These are phyloP conservation scores for Lethrus apterus DNA, from an alignment of 1,140 invertebrate species.

Conservation along the genomic window DNA sequence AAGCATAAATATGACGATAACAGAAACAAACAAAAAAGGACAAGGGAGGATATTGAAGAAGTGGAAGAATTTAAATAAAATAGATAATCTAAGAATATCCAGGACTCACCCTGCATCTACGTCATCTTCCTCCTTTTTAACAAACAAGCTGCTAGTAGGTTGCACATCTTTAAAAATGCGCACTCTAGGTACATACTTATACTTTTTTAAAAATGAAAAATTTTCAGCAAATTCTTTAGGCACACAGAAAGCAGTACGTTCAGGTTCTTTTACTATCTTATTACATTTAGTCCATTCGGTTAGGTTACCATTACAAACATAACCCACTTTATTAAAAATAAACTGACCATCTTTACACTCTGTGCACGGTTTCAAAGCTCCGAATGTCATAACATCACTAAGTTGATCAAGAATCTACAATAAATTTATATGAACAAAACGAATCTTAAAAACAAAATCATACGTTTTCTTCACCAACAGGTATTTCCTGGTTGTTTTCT, in stretches of 20 bases:
- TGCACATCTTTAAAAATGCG: slow-evolving; percentile 54
- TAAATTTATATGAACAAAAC: slow-evolving; percentile 14
- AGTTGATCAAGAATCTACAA: slow-evolving; percentile 68
- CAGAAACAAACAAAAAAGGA: too few relatives aligned
- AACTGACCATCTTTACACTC: slow-evolving; percentile 74
- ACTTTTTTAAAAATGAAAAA: slow-evolving; percentile 56
- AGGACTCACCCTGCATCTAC: slow-evolving; percentile 24
- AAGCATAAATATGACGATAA: too few relatives aligned
- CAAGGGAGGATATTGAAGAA: too few relatives aligned
- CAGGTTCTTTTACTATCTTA: slow-evolving; percentile 63
- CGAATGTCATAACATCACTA: slow-evolving; percentile 83
- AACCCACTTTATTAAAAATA: slow-evolving; percentile 64
- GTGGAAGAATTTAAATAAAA: too few relatives aligned
- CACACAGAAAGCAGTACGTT: slow-evolving; percentile 65
- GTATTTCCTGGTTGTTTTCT: slow-evolving; percentile 63
- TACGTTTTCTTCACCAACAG: slow-evolving; percentile 56
- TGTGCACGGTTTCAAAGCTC: slow-evolving; percentile 67
- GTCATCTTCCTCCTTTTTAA: slow-evolving; percentile 53
- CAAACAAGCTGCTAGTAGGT: slow-evolving; percentile 42
- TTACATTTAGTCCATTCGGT: slow-evolving; percentile 89
- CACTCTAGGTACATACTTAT: slow-evolving; percentile 56
- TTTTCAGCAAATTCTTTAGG: slow-evolving; percentile 57
- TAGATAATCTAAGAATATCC: too few relatives aligned
- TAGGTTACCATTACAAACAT: slow-evolving; percentile 71
- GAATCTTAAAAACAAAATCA: slow-evolving; percentile 24